These are phyloP conservation scores for Tortrix viridana DNA, from an alignment of 2,888 invertebrate species.

Conservation along the genomic window DNA sequence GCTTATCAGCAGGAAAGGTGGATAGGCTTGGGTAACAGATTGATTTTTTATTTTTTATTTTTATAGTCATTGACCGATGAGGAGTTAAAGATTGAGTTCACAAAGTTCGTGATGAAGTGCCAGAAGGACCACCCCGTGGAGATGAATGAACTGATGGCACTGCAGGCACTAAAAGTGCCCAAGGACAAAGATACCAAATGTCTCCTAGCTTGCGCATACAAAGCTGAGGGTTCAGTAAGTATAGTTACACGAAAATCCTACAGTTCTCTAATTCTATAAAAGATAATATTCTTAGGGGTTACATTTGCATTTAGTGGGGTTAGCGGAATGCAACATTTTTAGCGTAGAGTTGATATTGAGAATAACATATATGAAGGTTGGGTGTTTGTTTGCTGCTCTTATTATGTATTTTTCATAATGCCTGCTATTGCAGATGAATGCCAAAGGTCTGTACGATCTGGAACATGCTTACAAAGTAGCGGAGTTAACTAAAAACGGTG, in stretches of 20 bases:
- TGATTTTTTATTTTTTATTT: neutral
- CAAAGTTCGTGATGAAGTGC: conserved; percentile 62
- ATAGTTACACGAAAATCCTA: too few species aligned
- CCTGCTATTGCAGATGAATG: conserved; percentile 54
- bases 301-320: too few species aligned
- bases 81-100: conserved; percentile 60
- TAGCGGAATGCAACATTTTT: too few species aligned
- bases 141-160: conserved; percentile 56
- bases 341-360: neutral
- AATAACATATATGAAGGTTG: neutral
- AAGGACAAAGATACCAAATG: conserved; percentile 74
- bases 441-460: conserved; percentile 58
- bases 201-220: conserved; percentile 77
- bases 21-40: too few species aligned
- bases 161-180: conserved; percentile 61
- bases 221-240: conserved; percentile 57
- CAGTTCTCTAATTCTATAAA: too few species aligned
- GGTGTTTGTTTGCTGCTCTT: neutral
- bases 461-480: conserved; percentile 64
- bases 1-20: too few species aligned
- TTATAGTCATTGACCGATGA: conserved; percentile 65
- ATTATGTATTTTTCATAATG: neutral
- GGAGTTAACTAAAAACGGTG: conserved; percentile 62
- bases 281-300: too few species aligned
- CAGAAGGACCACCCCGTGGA: conserved; percentile 60